Evolutionary conservation across 2,888 invertebrate species (phyloP), one percentile per base, ranked within the genome.

Genomic region (Ophion slaviceki): DNA sequence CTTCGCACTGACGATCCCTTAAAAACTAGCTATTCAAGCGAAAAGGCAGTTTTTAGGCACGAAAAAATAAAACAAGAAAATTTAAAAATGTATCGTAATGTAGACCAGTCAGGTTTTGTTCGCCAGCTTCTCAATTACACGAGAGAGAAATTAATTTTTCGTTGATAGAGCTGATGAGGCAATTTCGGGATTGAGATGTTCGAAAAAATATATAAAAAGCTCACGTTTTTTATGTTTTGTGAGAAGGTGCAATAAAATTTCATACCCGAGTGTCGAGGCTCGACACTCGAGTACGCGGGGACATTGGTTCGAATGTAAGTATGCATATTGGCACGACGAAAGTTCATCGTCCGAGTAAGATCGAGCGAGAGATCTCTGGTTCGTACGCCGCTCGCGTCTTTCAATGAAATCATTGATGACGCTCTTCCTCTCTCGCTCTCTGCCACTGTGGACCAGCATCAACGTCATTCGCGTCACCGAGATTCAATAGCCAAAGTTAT

Each of bases 391-490:
- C 64, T 67, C 64, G 81, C 75, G 11, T 81, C 81, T 85, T 83
- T 87, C 87, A 87, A 87, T 87, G 83, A 87, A 87, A 85, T 80
- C 85, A 85, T 85, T 87, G 85, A 87, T 83, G 87, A 85, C 80
- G 77, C 47, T 66, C 24, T 17, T 36, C 53, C 68, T 40, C 45
- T 40, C 36, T 67, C 68, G 20, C 68, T 47, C 36, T 20, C 8
- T 45, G 67, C 3, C 36, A 70, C 79, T 64, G 53, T 53, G 40
- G 53, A 76, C 71, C 84, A 70, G 76, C 67, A 64, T 57, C 72
- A 59, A 59, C 28, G n/a, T 45, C 61, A 53, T 59, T 72, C 71
- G 17, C 68, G 32, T 59, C 64, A 77, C 57, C 61, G 68, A 74
- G 40, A 72, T 61, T 67, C 53, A 74, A 83, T 74, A 70, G 79